Conservation (phyloP, 2,797 vertebrate genomes). For the Hyperoplus lanceolatus region DNA sequence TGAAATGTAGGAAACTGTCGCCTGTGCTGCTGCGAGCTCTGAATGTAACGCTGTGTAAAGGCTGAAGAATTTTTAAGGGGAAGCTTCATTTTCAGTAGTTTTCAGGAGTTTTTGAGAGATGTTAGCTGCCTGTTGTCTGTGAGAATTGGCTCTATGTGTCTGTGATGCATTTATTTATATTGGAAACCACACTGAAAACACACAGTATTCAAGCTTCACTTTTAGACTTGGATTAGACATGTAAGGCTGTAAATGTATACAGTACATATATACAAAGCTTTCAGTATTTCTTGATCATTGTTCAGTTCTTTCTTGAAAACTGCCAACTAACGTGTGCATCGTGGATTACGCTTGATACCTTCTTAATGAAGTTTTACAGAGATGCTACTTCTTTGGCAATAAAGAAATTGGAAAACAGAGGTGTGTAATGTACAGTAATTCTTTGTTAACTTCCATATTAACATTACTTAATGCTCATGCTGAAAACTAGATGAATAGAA, state of each 20-base stretch:
- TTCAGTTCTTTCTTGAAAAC: background rate
- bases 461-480: background rate
- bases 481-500: background rate
- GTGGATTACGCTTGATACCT: background rate
- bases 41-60: conserved; percentile 46
- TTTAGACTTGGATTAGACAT: conserved; percentile 14
- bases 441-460: background rate
- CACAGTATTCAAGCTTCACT: conserved; percentile 13
- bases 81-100: conserved; percentile 46
- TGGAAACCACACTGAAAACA: conserved; percentile 24
- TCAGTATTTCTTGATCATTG: background rate
- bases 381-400: background rate
- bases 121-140: conserved; percentile 36
- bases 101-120: conserved; percentile 24
- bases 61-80: conserved; percentile 38
- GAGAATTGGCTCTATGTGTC: conserved; percentile 18
- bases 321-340: background rate
- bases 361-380: conserved; percentile 10
- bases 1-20: conserved; percentile 91
- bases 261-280: background rate
- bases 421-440: background rate
- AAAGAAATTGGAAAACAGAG: background rate
- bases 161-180: conserved; percentile 20
- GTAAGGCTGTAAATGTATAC: background rate
- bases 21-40: conserved; percentile 60